These are phyloP conservation scores for Dendrocincla fuliginosa DNA, from an alignment of 2,797 vertebrate species.

Conservation along the genomic window DNA sequence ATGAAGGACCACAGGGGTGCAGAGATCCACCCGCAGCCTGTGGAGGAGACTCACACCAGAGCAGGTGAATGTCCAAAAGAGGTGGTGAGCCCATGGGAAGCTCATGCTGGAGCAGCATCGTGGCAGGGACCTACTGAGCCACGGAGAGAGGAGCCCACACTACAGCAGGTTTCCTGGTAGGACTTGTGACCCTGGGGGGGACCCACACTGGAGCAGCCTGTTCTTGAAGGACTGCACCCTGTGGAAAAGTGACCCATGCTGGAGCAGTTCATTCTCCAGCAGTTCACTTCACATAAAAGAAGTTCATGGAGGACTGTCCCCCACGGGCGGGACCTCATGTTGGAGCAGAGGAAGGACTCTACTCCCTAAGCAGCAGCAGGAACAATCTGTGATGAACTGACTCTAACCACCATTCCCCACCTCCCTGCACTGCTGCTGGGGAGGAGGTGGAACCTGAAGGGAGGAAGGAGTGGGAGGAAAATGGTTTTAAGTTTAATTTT, in stretches of 20 bases:
- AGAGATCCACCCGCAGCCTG: not conserved
- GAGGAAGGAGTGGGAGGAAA: not conserved
- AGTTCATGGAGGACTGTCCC: not conserved
- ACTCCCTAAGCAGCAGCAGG: not conserved
- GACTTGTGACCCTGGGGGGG: not conserved
- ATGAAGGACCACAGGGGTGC: not conserved
- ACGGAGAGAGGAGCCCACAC: not conserved
- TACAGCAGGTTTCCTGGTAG: not conserved
- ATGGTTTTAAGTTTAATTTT: not conserved
- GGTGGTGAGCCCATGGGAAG: not conserved
- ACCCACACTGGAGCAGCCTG: not conserved
- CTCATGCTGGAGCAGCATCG: not conserved
- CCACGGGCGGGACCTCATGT: rapidly evolving
- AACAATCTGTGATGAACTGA: not conserved
- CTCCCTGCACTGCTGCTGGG: not conserved
- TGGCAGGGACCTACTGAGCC: not conserved
- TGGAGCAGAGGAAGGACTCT: not conserved
- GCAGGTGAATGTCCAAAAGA: not conserved
- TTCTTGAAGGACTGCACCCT: not conserved
- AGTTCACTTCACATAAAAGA: too few relatives aligned
- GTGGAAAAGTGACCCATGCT: not conserved
- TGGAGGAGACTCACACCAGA: not conserved
- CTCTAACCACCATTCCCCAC: not conserved
- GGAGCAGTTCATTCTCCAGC: too few relatives aligned
- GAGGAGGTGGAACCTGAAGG: not conserved